Evolutionary conservation across 2,797 vertebrate genomes (phyloP).

Genomic region (Melanotaenia maccullochi): DNA sequence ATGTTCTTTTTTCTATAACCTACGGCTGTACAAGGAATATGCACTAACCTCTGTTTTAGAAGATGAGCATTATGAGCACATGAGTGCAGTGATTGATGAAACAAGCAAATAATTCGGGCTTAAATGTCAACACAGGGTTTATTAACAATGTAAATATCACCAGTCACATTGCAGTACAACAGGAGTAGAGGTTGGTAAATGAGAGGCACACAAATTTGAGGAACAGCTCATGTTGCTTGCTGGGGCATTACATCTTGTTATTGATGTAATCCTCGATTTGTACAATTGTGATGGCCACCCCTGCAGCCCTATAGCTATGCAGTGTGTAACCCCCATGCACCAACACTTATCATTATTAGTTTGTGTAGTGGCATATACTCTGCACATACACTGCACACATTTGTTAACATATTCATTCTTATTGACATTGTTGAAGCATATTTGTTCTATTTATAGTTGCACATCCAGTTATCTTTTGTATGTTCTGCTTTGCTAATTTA

Average conservation of each 20-base stretch:
- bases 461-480: too few species aligned
- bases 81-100: slow-evolving; percentile 30
- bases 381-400: too few species aligned
- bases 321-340: too few species aligned
- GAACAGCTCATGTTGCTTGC: not conserved
- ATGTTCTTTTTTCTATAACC: slow-evolving; percentile 1
- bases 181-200: not conserved
- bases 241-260: not conserved
- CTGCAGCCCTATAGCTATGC: too few species aligned
- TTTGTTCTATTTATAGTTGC: too few species aligned
- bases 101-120: slow-evolving; percentile 31
- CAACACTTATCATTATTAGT: too few species aligned
- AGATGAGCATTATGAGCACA: slow-evolving; percentile 7
- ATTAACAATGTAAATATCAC: slow-evolving; percentile 48
- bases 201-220: not conserved
- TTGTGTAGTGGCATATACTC: too few species aligned
- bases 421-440: too few species aligned
- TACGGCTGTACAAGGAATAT: not conserved
- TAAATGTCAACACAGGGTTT: slow-evolving; percentile 45
- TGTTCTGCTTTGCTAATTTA: too few species aligned
- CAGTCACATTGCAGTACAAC: slow-evolving; percentile 17
- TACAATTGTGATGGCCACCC: not conserved
- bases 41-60: slow-evolving; percentile 1
- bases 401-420: too few species aligned
- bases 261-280: not conserved